These are phyloP conservation scores for Cyanoderma ruficeps DNA, from an alignment of 2,113 vertebrate genomes.

Conservation along the genomic window DNA sequence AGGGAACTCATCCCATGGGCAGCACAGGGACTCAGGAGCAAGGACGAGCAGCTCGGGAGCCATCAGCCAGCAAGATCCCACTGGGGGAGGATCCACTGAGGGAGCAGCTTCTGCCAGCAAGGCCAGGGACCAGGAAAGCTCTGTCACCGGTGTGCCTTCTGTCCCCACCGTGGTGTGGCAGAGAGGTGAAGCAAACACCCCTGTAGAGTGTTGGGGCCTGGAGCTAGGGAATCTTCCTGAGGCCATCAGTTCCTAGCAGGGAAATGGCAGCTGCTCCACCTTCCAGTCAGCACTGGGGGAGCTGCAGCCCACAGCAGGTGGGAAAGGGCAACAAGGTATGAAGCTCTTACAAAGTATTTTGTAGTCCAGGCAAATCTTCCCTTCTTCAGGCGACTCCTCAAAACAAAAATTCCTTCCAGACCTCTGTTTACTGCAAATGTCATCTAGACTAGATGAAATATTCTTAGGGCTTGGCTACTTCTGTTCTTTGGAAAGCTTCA, in stretches of 20 bases:
- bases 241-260: not conserved
- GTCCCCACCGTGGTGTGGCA: rapidly evolving
- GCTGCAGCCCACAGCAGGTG: not conserved
- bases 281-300: not conserved
- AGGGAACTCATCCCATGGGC: not conserved
- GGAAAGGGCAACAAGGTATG: not conserved
- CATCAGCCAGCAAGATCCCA: not conserved
- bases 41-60: not conserved
- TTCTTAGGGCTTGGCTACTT: not conserved
- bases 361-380: not conserved
- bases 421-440: not conserved
- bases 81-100: not conserved
- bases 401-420: not conserved
- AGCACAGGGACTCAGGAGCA: not conserved
- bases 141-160: not conserved
- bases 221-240: not conserved
- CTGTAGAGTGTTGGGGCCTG: rapidly evolving
- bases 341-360: not conserved
- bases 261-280: not conserved
- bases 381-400: not conserved
- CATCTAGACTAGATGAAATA: not conserved
- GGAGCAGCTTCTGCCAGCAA: not conserved
- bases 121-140: not conserved
- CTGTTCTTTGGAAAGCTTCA: not conserved
- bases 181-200: not conserved